Base-by-base conservation (phyloP, 2,888 invertebrate genomes). In the Chymomyza procnemis region DNA sequence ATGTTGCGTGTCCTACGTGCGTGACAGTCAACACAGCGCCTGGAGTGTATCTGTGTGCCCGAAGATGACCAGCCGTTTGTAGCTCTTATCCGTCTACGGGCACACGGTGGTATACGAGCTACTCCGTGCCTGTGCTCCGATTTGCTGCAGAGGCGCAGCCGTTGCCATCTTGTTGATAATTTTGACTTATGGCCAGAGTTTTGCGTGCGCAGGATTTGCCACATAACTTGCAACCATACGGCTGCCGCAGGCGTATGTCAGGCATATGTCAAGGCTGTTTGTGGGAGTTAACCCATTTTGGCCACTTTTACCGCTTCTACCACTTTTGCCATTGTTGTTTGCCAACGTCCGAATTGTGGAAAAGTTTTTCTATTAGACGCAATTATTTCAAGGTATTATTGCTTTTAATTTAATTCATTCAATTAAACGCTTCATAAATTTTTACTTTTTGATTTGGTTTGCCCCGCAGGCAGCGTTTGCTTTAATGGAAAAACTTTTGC, bases 381-480 rank as follows among this genome's bases (percentile, higher is more conserved):
- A 85, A 87, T 83, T 82, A 85, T 87, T 85, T 80, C 80, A 83
- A 83, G 78, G 78, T 85, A 85, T 85, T 88, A 88, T 89, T 89
- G 87, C 85, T 88, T 82, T 89, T 88, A 89, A 89, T 89, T 89
- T 88, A 89, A 89, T 89, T 89, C 87, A 89, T 89, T 88, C 88
- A 89, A 89, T 89, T 89, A 89, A 89, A 89, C 89, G 89, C 88
- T 89, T 89, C 89, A 89, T 89, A 89, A 89, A 89, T 89, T 89
- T 89, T 88, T 87, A 84, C 85, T 87, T 85, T 88, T 80, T 85
- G 80, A 79, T 87, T 80, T 83, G 79, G 85, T 75, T 87, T 79
- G 77, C 79, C 76, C 79, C 76, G 75, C 77, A 58, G 66, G 67
- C 58, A 61, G 61, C 71, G 61, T 66, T 75, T 56, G 72, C 68